Percentiles rank a stretch among this genome's conserved stretches.
phyloP scores from a whole-genome alignment of 2,797 vertebrate species.

The Gobio occitaniae region DNA sequence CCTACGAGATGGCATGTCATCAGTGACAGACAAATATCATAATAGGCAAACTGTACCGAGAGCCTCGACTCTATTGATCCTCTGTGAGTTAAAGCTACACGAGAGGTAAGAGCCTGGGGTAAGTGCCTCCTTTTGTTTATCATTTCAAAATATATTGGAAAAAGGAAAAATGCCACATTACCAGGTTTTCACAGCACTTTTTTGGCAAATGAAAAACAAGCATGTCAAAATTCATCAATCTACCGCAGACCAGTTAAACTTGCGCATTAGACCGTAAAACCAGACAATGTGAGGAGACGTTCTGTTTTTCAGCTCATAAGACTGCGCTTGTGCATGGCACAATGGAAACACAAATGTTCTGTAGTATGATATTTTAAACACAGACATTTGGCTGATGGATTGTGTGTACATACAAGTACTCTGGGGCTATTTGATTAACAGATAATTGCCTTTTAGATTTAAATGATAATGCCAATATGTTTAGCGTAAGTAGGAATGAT shows the following conservation, averaged over 20 bases:
- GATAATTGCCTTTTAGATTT: conserved; percentile 53
- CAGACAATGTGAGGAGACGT: neutral
- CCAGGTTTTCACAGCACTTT: conserved; percentile 90
- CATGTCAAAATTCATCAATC: conserved; percentile 69
- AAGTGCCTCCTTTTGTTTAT: conserved; percentile 95
- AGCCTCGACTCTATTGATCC: conserved; percentile 98
- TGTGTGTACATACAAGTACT: conserved; percentile 38
- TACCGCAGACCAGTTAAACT: neutral
- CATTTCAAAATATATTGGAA: conserved; percentile 96
- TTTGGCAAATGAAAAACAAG: conserved; percentile 85
- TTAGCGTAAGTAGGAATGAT: conserved; percentile 48
- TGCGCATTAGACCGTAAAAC: neutral
- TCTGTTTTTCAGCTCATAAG: conserved; percentile 17
- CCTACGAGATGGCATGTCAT: conserved; percentile 96
- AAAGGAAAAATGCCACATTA: conserved; percentile 89
- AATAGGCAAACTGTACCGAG: conserved; percentile 80
- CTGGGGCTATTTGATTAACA: conserved; percentile 41
- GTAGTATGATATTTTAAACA: conserved; percentile 33
- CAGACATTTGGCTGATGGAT: conserved; percentile 28
- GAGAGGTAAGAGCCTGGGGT: conserved; percentile 97
- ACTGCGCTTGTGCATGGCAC: neutral
- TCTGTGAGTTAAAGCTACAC: conserved; percentile 97
- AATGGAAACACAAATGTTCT: neutral
- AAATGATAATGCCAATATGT: conserved; percentile 51
- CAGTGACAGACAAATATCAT: conserved; percentile 99